phyloP scores from a whole-genome alignment of 2,888 invertebrate genomes.

The Meteorus cinctellus region DNA sequence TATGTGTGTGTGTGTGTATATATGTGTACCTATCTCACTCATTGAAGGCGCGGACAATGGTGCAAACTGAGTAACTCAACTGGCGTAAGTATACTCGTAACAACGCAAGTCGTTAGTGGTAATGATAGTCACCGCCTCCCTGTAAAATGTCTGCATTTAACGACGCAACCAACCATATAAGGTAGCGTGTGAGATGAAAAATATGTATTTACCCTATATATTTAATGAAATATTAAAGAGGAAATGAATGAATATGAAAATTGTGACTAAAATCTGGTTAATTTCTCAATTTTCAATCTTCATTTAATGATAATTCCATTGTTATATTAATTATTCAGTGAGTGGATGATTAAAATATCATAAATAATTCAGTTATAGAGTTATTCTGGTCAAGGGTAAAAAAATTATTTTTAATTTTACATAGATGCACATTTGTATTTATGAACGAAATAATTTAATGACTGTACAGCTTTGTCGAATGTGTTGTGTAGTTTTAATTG shows the following conservation, averaged over 20 bases:
- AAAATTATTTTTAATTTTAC: slow-evolving; percentile 1
- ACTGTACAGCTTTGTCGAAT: background rate
- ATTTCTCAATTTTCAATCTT: background rate
- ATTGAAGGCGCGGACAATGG: slow-evolving; percentile 48
- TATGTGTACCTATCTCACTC: background rate
- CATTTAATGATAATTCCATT: too few species aligned
- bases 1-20: background rate
- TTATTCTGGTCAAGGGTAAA: background rate
- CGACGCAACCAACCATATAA: slow-evolving; percentile 16
- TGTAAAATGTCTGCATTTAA: slow-evolving; percentile 41
- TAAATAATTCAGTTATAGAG: background rate
- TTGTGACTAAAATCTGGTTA: background rate
- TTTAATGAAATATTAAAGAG: background rate
- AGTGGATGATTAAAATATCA: background rate
- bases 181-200: background rate
- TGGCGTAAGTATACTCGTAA: slow-evolving; percentile 39
- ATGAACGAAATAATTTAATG: too few species aligned
- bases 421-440: too few species aligned
- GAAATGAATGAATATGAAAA: background rate
- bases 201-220: background rate
- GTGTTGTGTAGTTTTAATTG: background rate
- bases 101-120: slow-evolving; percentile 51
- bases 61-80: slow-evolving; percentile 52
- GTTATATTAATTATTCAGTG: too few species aligned
- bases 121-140: slow-evolving; percentile 53